Evolutionary conservation across 2,888 invertebrate genomes (phyloP).

Genomic region (Chymomyza procnemis): DNA sequence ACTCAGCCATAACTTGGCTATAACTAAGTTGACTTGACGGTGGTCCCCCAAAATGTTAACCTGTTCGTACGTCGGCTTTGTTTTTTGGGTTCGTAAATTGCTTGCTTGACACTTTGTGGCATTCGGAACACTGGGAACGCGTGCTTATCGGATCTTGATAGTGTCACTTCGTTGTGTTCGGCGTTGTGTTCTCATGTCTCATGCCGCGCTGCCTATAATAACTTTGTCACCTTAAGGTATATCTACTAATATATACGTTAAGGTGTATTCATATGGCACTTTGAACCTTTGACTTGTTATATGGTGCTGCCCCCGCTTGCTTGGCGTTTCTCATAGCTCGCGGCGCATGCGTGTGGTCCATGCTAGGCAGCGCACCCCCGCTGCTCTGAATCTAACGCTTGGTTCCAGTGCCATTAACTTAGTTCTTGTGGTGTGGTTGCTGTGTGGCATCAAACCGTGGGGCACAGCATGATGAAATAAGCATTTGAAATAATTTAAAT

Average conservation of each 20-base stretch:
- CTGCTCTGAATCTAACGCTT: slow-evolving; percentile 30
- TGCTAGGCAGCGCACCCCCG: slow-evolving; percentile 36
- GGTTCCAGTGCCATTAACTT: slow-evolving; percentile 58
- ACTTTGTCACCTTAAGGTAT: slow-evolving; percentile 76
- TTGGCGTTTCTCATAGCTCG: slow-evolving; percentile 21
- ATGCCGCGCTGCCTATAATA: slow-evolving; percentile 56
- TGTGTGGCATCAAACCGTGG: slow-evolving; percentile 18
- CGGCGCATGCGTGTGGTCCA: slow-evolving; percentile 15
- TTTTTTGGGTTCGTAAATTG: slow-evolving; percentile 69
- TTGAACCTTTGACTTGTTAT: slow-evolving; percentile 50
- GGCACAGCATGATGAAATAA: slow-evolving; percentile 63
- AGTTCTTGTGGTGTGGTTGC: slow-evolving; percentile 26
- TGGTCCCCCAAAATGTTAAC: slow-evolving; percentile 54
- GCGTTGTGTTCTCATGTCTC: slow-evolving; percentile 17
- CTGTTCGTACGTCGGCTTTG: slow-evolving; percentile 53
- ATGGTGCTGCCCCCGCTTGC: slow-evolving; percentile 51
- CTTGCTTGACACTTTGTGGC: slow-evolving; percentile 63
- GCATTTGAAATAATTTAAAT: slow-evolving; percentile 64
- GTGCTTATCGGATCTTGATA: slow-evolving; percentile 68
- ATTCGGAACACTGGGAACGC: slow-evolving; percentile 33
- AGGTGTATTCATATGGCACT: slow-evolving; percentile 8
- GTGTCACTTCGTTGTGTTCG: slow-evolving; percentile 50
- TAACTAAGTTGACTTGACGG: slow-evolving; percentile 50
- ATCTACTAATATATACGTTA: slow-evolving; percentile 9
- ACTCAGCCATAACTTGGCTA: slow-evolving; percentile 32